phyloP scores from a whole-genome alignment of 1,140 invertebrate genomes.

The Micrasema longulum region DNA sequence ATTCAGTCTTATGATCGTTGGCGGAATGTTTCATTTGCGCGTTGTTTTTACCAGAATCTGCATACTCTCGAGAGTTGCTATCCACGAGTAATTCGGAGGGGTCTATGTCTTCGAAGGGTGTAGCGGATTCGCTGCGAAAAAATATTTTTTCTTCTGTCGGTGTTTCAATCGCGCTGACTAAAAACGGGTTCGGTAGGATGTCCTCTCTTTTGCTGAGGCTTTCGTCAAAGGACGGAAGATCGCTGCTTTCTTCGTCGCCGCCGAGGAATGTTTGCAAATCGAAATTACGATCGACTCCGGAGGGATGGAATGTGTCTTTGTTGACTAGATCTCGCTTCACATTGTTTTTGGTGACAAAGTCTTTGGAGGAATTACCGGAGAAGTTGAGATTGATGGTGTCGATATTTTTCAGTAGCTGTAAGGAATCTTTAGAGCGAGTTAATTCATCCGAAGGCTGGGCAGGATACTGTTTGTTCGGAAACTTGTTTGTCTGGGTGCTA shows the following conservation, averaged over 20 bases:
- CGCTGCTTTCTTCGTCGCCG: constrained; percentile 11
- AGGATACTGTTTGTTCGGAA: too few species aligned
- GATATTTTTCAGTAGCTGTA: not conserved
- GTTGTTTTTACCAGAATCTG: not conserved
- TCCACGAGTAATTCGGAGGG: not conserved
- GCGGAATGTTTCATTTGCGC: not conserved
- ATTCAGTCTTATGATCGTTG: not conserved
- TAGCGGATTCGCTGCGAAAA: constrained; percentile 8
- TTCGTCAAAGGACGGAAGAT: constrained; percentile 2
- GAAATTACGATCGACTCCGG: not conserved
- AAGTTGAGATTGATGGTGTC: not conserved
- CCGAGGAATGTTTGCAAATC: constrained; percentile 12
- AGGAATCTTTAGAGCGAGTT: not conserved
- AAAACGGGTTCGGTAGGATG: not conserved
- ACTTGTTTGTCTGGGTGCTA: too few species aligned
- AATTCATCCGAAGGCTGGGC: not conserved
- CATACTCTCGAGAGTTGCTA: not conserved
- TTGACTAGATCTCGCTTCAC: constrained; percentile 10
- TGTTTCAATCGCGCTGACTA: not conserved
- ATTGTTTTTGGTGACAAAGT: not conserved
- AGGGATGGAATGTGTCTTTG: not conserved
- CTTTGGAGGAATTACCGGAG: too few species aligned
- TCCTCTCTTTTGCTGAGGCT: not conserved
- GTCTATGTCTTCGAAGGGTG: not conserved
- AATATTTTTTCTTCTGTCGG: constrained; percentile 6